Evolutionary conservation across 2,888 invertebrate genomes (phyloP).

Genomic region (Thera obeliscata): DNA sequence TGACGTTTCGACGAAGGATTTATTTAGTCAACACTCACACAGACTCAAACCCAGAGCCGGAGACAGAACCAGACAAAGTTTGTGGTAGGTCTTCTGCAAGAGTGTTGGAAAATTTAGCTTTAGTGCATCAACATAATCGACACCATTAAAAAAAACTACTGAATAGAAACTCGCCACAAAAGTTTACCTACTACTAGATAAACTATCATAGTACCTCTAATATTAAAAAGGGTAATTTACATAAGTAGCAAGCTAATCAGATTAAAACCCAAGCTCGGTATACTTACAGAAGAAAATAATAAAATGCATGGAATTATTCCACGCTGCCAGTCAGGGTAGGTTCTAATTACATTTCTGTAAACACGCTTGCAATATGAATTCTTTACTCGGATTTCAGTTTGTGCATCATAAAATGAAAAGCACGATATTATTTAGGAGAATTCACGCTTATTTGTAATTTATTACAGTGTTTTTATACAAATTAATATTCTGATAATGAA

Average conservation of each 20-base stretch:
- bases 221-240: slow-evolving; percentile 16
- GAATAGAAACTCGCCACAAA: no score
- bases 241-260: slow-evolving; percentile 25
- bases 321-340: slow-evolving; percentile 45
- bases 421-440: no score
- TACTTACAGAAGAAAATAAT: slow-evolving; percentile 43
- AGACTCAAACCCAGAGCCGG: no score
- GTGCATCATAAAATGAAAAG: slow-evolving; percentile 36
- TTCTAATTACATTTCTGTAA: slow-evolving; percentile 68
- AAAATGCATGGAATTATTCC: slow-evolving; percentile 51
- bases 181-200: neutral
- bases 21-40: no score
- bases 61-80: no score
- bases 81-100: no score
- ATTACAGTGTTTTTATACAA: no score
- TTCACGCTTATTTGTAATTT: no score
- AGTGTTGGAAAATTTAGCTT: no score
- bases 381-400: slow-evolving; percentile 47
- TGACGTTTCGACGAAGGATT: no score
- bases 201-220: slow-evolving; percentile 1
- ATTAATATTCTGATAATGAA: no score
- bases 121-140: neutral
- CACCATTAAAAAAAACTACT: no score
- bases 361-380: slow-evolving; percentile 57
- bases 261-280: slow-evolving; percentile 35